Evolutionary conservation across 2,113 vertebrate species (phyloP).

Genomic region (Trachemys scripta): DNA sequence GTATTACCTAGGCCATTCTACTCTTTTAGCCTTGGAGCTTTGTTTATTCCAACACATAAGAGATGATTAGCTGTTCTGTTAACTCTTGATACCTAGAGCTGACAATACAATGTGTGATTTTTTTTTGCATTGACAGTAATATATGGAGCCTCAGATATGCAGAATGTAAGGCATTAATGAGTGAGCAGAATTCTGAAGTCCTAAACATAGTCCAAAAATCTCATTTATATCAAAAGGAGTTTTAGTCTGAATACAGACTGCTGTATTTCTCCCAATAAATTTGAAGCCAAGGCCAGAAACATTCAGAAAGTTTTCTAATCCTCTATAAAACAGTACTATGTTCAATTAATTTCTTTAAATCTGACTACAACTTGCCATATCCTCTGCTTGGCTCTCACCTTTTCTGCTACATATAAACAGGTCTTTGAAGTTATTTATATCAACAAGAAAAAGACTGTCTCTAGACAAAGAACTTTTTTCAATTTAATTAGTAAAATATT

Average conservation of each 20-base stretch:
- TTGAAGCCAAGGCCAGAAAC: background rate
- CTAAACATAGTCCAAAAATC: background rate
- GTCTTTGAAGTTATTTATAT: background rate
- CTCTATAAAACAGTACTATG: background rate
- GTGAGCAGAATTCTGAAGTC: background rate
- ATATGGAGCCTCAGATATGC: background rate
- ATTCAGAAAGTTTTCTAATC: background rate
- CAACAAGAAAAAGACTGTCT: conserved; percentile 31
- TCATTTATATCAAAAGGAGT: background rate
- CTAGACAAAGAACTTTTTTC: conserved; percentile 31
- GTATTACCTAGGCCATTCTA: background rate
- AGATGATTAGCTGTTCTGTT: background rate
- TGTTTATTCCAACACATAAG: conserved; percentile 4
- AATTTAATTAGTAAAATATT: conserved; percentile 40
- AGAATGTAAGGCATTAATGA: background rate
- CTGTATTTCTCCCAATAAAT: background rate
- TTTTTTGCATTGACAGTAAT: background rate
- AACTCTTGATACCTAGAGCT: background rate
- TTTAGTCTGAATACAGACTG: background rate
- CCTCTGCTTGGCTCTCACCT: background rate
- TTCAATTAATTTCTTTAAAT: background rate
- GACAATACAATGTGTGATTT: background rate
- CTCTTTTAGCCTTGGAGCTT: background rate
- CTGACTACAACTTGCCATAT: background rate
- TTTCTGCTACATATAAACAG: background rate